Percentiles rank a stretch among this genome's conserved stretches.
Evolutionary conservation across 1,140 invertebrate genomes (phyloP).

Genomic region (Gryon sp.): DNA sequence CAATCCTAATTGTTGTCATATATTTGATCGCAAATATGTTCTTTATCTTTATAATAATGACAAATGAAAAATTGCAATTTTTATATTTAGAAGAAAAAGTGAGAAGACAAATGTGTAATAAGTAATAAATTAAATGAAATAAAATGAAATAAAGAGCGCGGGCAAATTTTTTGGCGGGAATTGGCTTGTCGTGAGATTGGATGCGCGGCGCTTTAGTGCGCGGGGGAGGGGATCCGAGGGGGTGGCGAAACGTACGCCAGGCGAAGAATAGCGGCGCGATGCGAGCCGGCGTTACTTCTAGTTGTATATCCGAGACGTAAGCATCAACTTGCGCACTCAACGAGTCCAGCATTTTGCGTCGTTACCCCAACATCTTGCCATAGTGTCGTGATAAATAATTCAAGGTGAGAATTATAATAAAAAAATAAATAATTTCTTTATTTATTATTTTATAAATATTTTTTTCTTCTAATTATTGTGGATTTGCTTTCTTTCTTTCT

Average conservation of each 20-base stretch:
- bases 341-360: background rate
- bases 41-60: too few relatives aligned
- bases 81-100: too few relatives aligned
- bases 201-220: conserved; percentile 1
- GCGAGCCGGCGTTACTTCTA: conserved; percentile 41
- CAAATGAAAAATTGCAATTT: too few relatives aligned
- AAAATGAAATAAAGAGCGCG: background rate
- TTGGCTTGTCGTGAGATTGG: too few relatives aligned
- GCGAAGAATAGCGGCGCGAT: conserved; percentile 5
- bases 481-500: too few relatives aligned
- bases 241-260: conserved; percentile 16
- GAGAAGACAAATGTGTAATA: too few relatives aligned
- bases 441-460: background rate
- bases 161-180: conserved; percentile 56
- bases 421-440: background rate
- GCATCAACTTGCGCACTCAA: too few relatives aligned
- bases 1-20: background rate
- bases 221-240: conserved; percentile 1
- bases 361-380: conserved; percentile 18
- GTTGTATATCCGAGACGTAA: conserved; percentile 25
- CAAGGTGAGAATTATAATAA: conserved; percentile 4
- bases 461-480: too few relatives aligned
- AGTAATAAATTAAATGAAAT: too few relatives aligned
- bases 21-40: too few relatives aligned
- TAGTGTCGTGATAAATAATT: conserved; percentile 50